These are phyloP conservation scores for Dinocampus coccinellae DNA, from an alignment of 2,888 invertebrate genomes.

Conservation along the genomic window DNA sequence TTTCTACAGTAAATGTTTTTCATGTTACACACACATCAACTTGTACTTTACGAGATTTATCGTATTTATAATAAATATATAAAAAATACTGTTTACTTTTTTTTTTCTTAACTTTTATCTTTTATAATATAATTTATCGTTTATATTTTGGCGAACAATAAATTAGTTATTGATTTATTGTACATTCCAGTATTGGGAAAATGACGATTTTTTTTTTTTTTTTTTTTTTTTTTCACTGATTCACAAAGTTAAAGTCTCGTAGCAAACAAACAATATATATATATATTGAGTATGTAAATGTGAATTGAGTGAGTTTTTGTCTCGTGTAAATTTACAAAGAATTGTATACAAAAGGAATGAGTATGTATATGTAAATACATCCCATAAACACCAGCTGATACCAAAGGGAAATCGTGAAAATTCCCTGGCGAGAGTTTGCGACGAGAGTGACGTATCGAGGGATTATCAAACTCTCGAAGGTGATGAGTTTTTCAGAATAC, in stretches of 20 bases:
- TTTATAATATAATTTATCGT: too few species aligned
- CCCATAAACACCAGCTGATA: not conserved
- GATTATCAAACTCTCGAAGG: not conserved
- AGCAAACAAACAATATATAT: not conserved
- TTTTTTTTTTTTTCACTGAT: constrained; percentile 9
- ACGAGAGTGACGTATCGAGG: constrained; percentile 11
- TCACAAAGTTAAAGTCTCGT: not conserved
- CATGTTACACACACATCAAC: too few species aligned
- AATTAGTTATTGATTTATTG: too few species aligned
- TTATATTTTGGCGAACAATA: too few species aligned
- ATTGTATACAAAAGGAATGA: not conserved
- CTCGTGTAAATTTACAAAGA: not conserved
- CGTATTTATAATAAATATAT: too few species aligned
- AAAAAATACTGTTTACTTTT: too few species aligned
- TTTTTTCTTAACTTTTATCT: too few species aligned
- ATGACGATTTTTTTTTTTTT: too few species aligned
- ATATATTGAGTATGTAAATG: not conserved
- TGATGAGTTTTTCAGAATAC: not conserved
- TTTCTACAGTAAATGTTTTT: not conserved
- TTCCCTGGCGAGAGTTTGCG: not conserved
- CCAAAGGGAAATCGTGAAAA: not conserved
- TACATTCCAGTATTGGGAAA: too few species aligned
- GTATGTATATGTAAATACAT: not conserved
- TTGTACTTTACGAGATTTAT: too few species aligned
- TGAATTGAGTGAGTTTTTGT: not conserved